phyloP scores from a whole-genome alignment of 2,888 invertebrate species.

The Brenthis hecate region DNA sequence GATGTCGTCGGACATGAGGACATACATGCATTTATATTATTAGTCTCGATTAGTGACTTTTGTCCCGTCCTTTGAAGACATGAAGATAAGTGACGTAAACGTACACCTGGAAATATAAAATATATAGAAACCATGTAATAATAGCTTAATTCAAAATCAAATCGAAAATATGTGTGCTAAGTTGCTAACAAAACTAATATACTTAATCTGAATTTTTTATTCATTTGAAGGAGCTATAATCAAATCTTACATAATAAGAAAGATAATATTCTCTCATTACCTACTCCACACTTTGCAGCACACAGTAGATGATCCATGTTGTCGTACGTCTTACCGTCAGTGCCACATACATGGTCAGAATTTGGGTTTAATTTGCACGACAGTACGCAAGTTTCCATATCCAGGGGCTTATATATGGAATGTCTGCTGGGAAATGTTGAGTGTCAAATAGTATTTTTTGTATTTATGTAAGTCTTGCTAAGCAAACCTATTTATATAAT shows the following conservation, averaged over 20 bases:
- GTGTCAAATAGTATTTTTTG: too few species aligned
- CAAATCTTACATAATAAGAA: too few species aligned
- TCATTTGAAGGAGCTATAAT: background rate
- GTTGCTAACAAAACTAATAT: too few species aligned
- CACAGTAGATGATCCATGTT: constrained; percentile 54
- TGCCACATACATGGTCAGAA: constrained; percentile 63
- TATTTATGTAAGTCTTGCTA: too few species aligned
- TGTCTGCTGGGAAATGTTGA: background rate
- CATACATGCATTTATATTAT: constrained; percentile 36
- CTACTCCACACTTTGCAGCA: constrained; percentile 38
- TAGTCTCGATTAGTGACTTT: constrained; percentile 3
- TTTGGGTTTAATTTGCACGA: constrained; percentile 49
- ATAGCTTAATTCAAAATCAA: background rate
- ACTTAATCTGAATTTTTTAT: too few species aligned
- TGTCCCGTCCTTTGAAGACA: background rate
- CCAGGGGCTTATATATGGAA: background rate
- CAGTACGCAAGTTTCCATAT: constrained; percentile 27
- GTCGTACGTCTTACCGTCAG: constrained; percentile 53
- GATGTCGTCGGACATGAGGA: constrained; percentile 51
- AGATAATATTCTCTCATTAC: constrained; percentile 5
- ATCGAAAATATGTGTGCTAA: too few species aligned
- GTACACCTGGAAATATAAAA: constrained; percentile 17
- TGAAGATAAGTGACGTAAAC: constrained; percentile 13
- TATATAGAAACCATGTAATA: background rate
- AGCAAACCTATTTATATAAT: too few species aligned